Conservation (phyloP, 1,140 invertebrate genomes). For the Asbolus verrucosus region DNA sequence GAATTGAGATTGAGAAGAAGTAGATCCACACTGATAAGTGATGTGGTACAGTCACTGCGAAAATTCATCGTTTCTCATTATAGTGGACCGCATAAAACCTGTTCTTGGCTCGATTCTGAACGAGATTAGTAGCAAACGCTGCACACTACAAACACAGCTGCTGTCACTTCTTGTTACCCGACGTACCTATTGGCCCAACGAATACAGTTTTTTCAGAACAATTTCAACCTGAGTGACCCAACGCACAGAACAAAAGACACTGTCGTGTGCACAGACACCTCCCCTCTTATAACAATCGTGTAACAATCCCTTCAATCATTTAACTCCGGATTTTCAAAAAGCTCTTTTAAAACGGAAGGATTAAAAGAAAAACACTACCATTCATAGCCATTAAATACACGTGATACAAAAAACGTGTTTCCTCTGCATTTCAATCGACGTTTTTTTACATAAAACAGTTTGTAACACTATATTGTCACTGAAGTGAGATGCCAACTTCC, state of each 20-base stretch:
- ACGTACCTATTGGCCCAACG: constrained; percentile 6
- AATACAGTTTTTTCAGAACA: constrained; percentile 15
- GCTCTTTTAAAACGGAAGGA: constrained; percentile 17
- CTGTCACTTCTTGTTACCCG: constrained; percentile 39
- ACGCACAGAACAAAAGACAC: constrained; percentile 18
- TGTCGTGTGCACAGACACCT: constrained; percentile 11
- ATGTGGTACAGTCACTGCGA: constrained; percentile 37
- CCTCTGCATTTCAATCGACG: constrained; percentile 19
- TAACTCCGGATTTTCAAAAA: constrained; percentile 18
- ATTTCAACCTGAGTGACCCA: neutral
- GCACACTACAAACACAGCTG: constrained; percentile 38
- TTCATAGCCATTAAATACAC: constrained; percentile 8
- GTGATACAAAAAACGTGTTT: constrained; percentile 30
- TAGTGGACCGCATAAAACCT: constrained; percentile 43
- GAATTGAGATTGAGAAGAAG: constrained; percentile 29
- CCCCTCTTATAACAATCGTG: neutral
- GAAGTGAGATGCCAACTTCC: constrained; percentile 16
- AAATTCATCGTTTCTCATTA: constrained; percentile 41
- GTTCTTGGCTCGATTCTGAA: constrained; percentile 39
- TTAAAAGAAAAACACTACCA: constrained; percentile 16
- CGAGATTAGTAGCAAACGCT: constrained; percentile 41
- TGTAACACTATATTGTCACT: constrained; percentile 7
- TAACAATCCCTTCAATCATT: constrained; percentile 8
- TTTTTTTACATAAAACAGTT: constrained; percentile 27
- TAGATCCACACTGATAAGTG: constrained; percentile 33